Evolutionary conservation across 2,797 vertebrate species (phyloP), one percentile per base, ranked within the genome.

Genomic region (Geotrypetes seraphini): DNA sequence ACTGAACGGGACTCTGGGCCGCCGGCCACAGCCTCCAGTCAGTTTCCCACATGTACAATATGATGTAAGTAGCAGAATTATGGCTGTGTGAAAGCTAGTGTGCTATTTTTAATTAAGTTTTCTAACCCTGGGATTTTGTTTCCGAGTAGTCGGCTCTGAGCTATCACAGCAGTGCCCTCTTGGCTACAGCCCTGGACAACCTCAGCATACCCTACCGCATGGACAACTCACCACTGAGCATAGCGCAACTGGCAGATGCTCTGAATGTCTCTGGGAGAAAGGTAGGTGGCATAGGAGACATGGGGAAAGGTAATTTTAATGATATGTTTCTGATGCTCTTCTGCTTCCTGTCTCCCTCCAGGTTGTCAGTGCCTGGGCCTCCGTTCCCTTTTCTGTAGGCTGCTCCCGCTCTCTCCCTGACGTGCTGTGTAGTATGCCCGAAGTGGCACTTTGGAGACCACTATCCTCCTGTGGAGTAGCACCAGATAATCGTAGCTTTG

Each of bases 91-190:
- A 85, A 69, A 53, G 80, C n/a, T n/a, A n/a, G n/a, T n/a, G n/a
- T n/a, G n/a, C n/a, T n/a, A n/a, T n/a, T n/a, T n/a, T n/a, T n/a
- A n/a, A n/a, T n/a, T n/a, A n/a, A n/a, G n/a, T n/a, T n/a, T n/a
- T n/a, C n/a, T n/a, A n/a, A n/a, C n/a, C n/a, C n/a, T n/a, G n/a
- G n/a, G 84, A n/a, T n/a, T n/a, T n/a, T n/a, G n/a, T n/a, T n/a
- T n/a, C n/a, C n/a, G n/a, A n/a, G n/a, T n/a, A n/a, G n/a, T n/a
- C n/a, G n/a, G n/a, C n/a, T n/a, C n/a, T n/a, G n/a, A n/a, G 81
- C 67, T 92, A 87, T 57, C 92, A 98, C 79, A 89, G 86, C 41
- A 86, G 91, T 0, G 71, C 92, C 0, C 46, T 95, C 6, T n/a
- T 98, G 47, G 91, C 94, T 2, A 52, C 91, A 5, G 85, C 78